Conservation (phyloP, 2,797 vertebrate species). For the Acanthornis magna region DNA sequence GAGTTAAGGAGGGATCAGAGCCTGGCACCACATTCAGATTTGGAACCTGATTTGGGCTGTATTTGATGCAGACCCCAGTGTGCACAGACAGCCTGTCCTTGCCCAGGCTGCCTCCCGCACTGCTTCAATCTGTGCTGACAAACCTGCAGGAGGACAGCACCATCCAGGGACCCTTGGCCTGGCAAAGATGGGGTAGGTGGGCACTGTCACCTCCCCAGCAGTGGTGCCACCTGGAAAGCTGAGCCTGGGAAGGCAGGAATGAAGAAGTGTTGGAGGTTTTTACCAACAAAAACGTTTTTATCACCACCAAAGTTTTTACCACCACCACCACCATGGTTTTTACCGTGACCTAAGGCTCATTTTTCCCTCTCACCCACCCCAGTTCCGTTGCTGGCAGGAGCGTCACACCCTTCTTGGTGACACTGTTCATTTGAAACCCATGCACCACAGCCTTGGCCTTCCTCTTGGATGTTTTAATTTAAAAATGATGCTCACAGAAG, state of each 20-base stretch:
- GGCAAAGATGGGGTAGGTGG: not conserved
- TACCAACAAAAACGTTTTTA: not conserved
- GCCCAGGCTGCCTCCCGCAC: not conserved
- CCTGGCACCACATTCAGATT: not conserved
- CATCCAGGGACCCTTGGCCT: not conserved
- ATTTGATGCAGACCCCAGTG: too few relatives aligned
- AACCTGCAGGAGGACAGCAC: not conserved
- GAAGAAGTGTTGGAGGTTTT: not conserved
- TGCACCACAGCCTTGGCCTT: not conserved
- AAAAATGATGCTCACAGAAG: not conserved
- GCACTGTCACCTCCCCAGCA: not conserved
- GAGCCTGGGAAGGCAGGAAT: not conserved
- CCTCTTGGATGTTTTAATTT: not conserved
- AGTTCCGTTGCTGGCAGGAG: not conserved
- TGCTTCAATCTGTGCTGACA: not conserved
- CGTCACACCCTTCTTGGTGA: not conserved
- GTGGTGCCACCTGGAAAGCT: not conserved
- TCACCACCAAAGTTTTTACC: not conserved
- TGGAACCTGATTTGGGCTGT: too few relatives aligned
- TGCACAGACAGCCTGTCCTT: not conserved
- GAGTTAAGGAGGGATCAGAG: conserved; percentile 6
- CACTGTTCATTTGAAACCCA: not conserved
- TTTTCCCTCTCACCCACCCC: not conserved
- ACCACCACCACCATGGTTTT: not conserved
- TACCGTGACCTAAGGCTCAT: not conserved